Percentiles rank a stretch among this genome's conserved stretches.
These are phyloP conservation scores for Plodia interpunctella DNA, from an alignment of 1,140 invertebrate genomes.

Conservation along the genomic window DNA sequence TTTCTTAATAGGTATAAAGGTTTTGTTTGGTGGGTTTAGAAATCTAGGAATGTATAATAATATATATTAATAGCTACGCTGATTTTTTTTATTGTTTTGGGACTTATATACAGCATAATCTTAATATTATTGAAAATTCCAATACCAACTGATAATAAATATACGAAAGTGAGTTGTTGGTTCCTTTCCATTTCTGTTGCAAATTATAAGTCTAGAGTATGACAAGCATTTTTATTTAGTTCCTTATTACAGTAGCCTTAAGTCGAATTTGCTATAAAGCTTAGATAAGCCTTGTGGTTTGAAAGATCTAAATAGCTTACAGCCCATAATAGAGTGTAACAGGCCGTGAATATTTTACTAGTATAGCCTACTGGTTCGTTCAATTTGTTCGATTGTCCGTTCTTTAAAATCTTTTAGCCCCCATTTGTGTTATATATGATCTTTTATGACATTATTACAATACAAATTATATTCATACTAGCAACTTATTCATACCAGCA, in stretches of 20 bases:
- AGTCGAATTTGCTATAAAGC: neutral
- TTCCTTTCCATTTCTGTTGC: conserved; percentile 8
- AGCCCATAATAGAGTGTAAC: conserved; percentile 27
- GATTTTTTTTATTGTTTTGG: too few relatives aligned
- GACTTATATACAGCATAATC: too few relatives aligned
- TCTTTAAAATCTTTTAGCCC: too few relatives aligned
- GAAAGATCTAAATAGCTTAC: conserved; percentile 25
- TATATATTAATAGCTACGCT: too few relatives aligned
- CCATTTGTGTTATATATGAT: too few relatives aligned
- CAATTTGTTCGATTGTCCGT: neutral
- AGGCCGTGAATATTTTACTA: conserved; percentile 30
- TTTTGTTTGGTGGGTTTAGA: too few relatives aligned
- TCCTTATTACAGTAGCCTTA: neutral
- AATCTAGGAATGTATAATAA: neutral
- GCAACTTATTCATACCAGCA: too few relatives aligned
- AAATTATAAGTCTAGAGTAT: neutral
- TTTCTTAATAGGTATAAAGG: neutral
- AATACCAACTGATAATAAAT: too few relatives aligned
- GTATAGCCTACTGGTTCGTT: neutral
- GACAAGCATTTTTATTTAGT: neutral
- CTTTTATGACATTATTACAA: too few relatives aligned
- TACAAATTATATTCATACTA: too few relatives aligned
- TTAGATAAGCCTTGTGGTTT: neutral
- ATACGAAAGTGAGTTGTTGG: too few relatives aligned
- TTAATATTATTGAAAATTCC: too few relatives aligned